These are phyloP conservation scores for Damaliscus lunatus DNA, from an alignment of 2,113 vertebrate species.

Conservation along the genomic window DNA sequence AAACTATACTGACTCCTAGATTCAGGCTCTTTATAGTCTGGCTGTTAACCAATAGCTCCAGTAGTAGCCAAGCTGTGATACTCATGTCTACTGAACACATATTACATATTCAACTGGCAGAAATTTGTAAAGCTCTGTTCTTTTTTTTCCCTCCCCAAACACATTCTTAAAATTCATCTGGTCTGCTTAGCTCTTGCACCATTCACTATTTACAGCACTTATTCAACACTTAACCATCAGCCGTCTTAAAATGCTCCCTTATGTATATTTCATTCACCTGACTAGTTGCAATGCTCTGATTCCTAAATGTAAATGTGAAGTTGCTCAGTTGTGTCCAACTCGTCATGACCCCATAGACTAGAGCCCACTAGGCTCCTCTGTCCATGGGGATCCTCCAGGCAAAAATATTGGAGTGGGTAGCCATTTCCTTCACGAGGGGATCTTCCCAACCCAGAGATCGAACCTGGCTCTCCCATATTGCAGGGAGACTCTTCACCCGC, in stretches of 20 bases:
- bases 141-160: not conserved
- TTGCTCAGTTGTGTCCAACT: not conserved
- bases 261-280: not conserved
- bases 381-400: not conserved
- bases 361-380: not conserved
- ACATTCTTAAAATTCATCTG: not conserved
- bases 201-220: not conserved
- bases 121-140: not conserved
- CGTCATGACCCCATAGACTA: not conserved
- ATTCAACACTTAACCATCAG: not conserved
- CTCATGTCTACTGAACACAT: not conserved
- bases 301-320: not conserved
- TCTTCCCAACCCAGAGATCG: not conserved
- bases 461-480: not conserved
- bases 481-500: not conserved
- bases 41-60: not conserved
- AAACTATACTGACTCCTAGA: not conserved
- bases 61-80: not conserved
- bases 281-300: not conserved
- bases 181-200: not conserved
- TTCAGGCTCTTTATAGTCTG: not conserved
- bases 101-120: not conserved
- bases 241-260: not conserved
- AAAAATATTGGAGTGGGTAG: not conserved
- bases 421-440: not conserved